Conservation (phyloP, 1,140 invertebrate species). For the Drosophila dunni region DNA sequence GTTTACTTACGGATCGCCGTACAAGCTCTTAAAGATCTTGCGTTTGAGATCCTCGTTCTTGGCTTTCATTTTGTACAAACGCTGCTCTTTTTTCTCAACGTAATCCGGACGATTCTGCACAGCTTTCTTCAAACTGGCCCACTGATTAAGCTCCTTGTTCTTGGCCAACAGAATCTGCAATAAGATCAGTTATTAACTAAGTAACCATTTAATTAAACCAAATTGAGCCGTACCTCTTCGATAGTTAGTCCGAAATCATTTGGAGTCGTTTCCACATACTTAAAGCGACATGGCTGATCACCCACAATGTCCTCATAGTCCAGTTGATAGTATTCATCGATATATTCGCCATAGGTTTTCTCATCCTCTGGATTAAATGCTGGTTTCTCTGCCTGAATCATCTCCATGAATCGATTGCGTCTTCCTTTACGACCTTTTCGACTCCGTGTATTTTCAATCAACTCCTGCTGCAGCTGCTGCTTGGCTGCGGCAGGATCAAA, state of each 20-base stretch:
- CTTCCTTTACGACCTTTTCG: constrained; percentile 87
- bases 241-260: constrained; percentile 96
- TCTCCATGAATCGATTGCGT: constrained; percentile 89
- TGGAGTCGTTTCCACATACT: constrained; percentile 94
- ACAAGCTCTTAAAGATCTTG: constrained; percentile 94
- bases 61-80: constrained; percentile 90
- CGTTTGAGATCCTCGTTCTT: constrained; percentile 90
- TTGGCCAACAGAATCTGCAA: constrained; percentile 90
- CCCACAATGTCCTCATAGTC: constrained; percentile 98
- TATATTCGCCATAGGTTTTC: constrained; percentile 93
- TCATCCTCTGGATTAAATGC: constrained; percentile 92
- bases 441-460: constrained; percentile 86
- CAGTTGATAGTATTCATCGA: constrained; percentile 97
- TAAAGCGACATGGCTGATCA: constrained; percentile 95
- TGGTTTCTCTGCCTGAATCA: constrained; percentile 90
- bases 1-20: constrained; percentile 85
- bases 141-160: constrained; percentile 96
- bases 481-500: constrained; percentile 88
- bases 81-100: constrained; percentile 92
- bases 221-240: constrained; percentile 89
- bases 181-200: not conserved
- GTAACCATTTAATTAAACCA: no score
- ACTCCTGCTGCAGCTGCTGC: constrained; percentile 86
- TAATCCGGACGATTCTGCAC: constrained; percentile 91
- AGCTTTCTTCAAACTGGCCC: constrained; percentile 97